phyloP scores from a whole-genome alignment of 2,888 invertebrate species.

The Eupithecia centaureata region DNA sequence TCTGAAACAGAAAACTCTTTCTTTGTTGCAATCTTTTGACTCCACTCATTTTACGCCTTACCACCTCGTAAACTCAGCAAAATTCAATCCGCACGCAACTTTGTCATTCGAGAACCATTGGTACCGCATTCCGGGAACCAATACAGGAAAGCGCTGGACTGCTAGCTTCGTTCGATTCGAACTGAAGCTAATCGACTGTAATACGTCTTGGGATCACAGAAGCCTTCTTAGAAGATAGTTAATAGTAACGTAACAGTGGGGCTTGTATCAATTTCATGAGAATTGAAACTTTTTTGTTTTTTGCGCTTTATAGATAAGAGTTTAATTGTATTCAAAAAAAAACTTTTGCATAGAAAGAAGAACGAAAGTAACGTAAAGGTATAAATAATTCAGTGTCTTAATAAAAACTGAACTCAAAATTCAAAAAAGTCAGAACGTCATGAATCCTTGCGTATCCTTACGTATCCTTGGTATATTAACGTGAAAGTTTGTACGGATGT shows the following conservation, averaged over 20 bases:
- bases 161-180: constrained; percentile 8
- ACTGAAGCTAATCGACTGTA: constrained; percentile 13
- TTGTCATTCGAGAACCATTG: constrained; percentile 31
- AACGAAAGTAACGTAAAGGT: too few species aligned
- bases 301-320: too few species aligned
- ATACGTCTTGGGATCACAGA: constrained; percentile 8
- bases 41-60: neutral
- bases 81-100: constrained; percentile 11
- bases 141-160: constrained; percentile 41
- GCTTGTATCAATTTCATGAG: neutral
- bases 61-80: constrained; percentile 2
- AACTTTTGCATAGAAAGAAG: too few species aligned
- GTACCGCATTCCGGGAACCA: constrained; percentile 44
- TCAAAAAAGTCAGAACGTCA: too few species aligned
- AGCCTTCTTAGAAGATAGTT: constrained; percentile 8
- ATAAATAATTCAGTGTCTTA: too few species aligned
- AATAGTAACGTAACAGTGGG: neutral
- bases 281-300: too few species aligned
- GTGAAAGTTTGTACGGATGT: too few species aligned
- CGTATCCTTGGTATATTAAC: too few species aligned
- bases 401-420: too few species aligned
- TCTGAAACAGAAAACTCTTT: neutral
- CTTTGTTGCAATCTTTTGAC: neutral
- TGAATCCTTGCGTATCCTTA: too few species aligned
- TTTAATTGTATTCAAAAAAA: too few species aligned